phyloP scores from a whole-genome alignment of 2,888 invertebrate species.

The Gymnocheta viridis region DNA sequence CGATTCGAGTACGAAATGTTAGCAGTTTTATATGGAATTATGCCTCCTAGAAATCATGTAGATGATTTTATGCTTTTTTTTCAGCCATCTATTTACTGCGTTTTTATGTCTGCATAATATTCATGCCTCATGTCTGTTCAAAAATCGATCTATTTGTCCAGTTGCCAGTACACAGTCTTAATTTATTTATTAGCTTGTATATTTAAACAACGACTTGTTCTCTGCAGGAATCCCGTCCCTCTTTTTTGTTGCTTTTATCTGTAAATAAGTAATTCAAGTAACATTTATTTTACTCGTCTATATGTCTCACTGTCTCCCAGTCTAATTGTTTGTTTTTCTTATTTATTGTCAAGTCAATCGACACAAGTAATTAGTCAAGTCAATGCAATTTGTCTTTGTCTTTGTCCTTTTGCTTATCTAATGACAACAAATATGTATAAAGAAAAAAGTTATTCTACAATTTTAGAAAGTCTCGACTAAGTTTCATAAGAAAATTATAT shows the following conservation, averaged over 20 bases:
- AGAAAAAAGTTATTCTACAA: neutral
- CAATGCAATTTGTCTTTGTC: constrained; percentile 23
- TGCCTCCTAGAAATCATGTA: too few relatives aligned
- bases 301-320: neutral
- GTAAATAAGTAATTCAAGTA: neutral
- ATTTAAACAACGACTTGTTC: neutral
- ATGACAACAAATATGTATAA: constrained; percentile 20
- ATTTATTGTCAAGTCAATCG: constrained; percentile 4
- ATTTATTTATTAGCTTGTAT: neutral
- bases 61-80: too few relatives aligned
- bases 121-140: neutral
- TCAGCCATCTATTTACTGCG: neutral
- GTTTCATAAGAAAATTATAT: neutral
- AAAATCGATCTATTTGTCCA: neutral
- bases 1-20: too few relatives aligned
- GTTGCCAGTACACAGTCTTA: neutral
- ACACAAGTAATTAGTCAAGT: constrained; percentile 17
- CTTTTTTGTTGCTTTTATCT: neutral
- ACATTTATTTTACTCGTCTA: neutral
- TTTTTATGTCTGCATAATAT: neutral
- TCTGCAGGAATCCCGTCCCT: neutral
- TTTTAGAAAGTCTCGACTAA: neutral
- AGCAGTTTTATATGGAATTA: too few relatives aligned
- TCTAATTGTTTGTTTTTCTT: neutral
- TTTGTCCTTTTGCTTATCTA: constrained; percentile 10